Evolutionary conservation across 2,797 vertebrate species (phyloP).

Genomic region (Anguilla obscura): DNA sequence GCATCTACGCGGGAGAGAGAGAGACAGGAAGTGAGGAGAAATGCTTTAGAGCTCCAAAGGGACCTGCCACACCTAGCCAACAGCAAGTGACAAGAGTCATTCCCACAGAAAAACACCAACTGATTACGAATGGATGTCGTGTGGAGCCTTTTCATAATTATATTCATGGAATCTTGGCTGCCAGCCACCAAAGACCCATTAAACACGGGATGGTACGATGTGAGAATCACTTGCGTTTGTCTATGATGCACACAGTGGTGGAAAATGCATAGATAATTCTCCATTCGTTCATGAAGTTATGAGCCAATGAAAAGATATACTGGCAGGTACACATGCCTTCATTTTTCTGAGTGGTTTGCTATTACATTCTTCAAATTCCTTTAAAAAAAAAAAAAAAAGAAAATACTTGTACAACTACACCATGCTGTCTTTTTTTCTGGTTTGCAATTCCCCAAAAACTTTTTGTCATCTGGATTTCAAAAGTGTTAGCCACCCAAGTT

Average conservation of each 20-base stretch:
- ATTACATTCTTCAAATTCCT: not conserved
- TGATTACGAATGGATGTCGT: not conserved
- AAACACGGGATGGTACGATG: not conserved
- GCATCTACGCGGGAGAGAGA: slow-evolving; percentile 75
- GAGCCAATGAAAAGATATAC: no score
- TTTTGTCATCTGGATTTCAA: no score
- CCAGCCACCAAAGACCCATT: not conserved
- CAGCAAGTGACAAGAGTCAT: not conserved
- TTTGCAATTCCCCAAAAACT: not conserved
- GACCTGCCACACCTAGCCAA: not conserved
- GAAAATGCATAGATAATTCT: no score
- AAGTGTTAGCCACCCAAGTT: no score
- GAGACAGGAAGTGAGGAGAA: not conserved
- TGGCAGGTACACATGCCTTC: not conserved
- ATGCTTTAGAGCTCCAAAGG: not conserved
- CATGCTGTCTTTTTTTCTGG: no score
- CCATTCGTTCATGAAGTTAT: not conserved
- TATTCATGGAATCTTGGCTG: not conserved
- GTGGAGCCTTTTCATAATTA: not conserved
- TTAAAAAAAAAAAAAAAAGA: no score
- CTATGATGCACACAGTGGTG: not conserved
- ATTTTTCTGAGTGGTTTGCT: not conserved
- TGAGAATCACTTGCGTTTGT: not conserved
- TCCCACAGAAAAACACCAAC: not conserved
- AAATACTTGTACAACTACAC: no score